These are phyloP conservation scores for Bufo bufo DNA, from an alignment of 2,113 vertebrate genomes.

Conservation along the genomic window DNA sequence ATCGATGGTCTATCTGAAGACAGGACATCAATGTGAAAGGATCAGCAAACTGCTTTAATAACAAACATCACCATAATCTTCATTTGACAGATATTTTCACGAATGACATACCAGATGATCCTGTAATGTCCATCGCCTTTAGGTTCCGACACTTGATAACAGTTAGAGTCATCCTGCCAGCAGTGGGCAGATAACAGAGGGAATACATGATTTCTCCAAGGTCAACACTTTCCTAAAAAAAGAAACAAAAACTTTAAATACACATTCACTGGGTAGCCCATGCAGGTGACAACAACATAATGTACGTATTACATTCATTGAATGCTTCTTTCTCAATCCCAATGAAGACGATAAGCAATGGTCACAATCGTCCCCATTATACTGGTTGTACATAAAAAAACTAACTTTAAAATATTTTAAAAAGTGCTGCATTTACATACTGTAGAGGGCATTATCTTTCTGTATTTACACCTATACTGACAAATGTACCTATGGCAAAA, in stretches of 20 bases:
- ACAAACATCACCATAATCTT: neutral
- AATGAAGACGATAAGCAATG: neutral
- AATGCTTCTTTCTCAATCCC: neutral
- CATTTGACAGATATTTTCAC: neutral
- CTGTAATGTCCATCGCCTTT: constrained; percentile 99
- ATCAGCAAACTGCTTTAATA: neutral
- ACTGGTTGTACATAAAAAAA: too few species aligned
- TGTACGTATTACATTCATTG: neutral
- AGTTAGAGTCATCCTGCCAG: constrained; percentile 95
- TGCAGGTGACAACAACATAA: neutral
- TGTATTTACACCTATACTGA: too few species aligned
- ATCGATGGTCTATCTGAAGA: too few species aligned
- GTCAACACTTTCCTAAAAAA: constrained; percentile 90
- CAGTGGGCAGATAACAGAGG: constrained; percentile 96
- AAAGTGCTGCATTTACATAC: too few species aligned
- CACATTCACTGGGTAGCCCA: neutral
- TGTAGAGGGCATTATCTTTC: too few species aligned
- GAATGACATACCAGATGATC: constrained; percentile 84
- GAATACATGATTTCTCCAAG: constrained; percentile 99
- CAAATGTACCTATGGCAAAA: too few species aligned
- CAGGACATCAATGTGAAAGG: too few species aligned
- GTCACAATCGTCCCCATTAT: neutral
- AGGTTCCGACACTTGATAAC: constrained; percentile 98
- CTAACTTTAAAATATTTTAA: too few species aligned
- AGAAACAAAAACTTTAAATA: neutral